Base-by-base conservation (phyloP, 92 coral and sea anemone species). In the Phenganax subtilis region DNA sequence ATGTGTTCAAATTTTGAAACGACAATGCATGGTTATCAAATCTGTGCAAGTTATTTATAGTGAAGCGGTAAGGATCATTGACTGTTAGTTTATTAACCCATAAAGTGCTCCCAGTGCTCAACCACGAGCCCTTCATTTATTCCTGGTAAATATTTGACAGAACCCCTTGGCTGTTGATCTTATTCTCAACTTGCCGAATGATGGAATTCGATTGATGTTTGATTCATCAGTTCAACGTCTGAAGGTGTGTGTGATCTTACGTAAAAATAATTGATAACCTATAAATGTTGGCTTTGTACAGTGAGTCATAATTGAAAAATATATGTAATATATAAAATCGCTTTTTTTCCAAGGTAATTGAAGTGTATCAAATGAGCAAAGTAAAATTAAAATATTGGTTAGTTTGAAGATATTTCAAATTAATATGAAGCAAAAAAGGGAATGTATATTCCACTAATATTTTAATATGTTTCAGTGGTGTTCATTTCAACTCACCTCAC, bases 81-180 rank as follows among this genome's bases (percentile, higher is more conserved):
- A 75, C 10, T 55, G 15, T 7, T 58, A 53, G 53, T 72, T 15
- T 15, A 61, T 61, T 15, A 61, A 61, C 27, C 5, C 0, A 12
- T 28, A 4, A 61, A 61, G 67, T 37, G 5, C 47, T 37, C 47
- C 47, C 47, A 37, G 47, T 37, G 47, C 47, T 37, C 47, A 37
- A 37, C 47, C 47, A 37, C 47, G 5, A 37, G 47, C 47, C 47
- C 2, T 37, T 2, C 5, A 37, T 37, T 37, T 37, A 37, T 37
- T 37, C 3, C 47, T 51, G 11, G 55, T 73, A 12, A 72, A 31
- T 82, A n/a, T 10, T 75, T 30, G 9, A 75, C 80, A 96, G 99
- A 96, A 96, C 73, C 99, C 99, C 59, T 84, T 96, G 54, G 99
- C 99, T 7, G 93, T 96, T 92, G 99, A 96, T 57, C 86, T 96